Evolutionary conservation across 1,140 invertebrate species (phyloP), one percentile per base, ranked within the genome.

Genomic region (Zaprionus davidi): DNA sequence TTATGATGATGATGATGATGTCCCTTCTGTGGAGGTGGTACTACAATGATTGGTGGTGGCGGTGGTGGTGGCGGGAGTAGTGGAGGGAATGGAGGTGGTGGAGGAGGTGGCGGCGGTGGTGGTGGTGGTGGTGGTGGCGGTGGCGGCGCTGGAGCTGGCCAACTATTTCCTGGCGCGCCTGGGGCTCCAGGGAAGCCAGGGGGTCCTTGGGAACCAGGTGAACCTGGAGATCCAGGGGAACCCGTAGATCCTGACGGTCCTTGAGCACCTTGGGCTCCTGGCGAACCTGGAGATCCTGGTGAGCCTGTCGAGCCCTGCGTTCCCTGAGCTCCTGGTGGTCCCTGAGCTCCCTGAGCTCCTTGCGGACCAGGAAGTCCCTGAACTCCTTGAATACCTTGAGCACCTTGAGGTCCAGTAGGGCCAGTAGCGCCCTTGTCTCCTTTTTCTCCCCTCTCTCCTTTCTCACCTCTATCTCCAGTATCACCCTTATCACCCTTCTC

Each of bases 271-370:
- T 74, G 71, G 1, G 71, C 31, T 26, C 71, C 71, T 28, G 65
- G 71, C 7, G 57, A 46, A 3, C 71, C 71, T n/a, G 71, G 58
- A 0, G 65, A 46, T 3, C 71, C 71, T 0, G 71, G 71, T 24
- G 57, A 69, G 12, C 71, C 71, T 31, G 62, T 58, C 3, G 71
- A 36, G 4, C 71, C 71, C n/a, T 74, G 71, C 0, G 57, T 57
- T 22, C 71, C 71, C 22, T 74, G 71, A 1, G 71, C 31, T 3
- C 71, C 71, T 3, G 71, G 71, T 1, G 36, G 71, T 38, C 71
- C 71, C 11, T 69, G 65, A 3, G 71, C 34, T 3, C 71, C 71
- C 2, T 69, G 65, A 12, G 65, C 34, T 1, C 71, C 71, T 20
- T 55, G 65, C 2, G 26, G 6, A 15, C 71, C 71, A 3, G 71